phyloP scores from a whole-genome alignment of 1,140 invertebrate genomes.

The Cyclina sinensis region DNA sequence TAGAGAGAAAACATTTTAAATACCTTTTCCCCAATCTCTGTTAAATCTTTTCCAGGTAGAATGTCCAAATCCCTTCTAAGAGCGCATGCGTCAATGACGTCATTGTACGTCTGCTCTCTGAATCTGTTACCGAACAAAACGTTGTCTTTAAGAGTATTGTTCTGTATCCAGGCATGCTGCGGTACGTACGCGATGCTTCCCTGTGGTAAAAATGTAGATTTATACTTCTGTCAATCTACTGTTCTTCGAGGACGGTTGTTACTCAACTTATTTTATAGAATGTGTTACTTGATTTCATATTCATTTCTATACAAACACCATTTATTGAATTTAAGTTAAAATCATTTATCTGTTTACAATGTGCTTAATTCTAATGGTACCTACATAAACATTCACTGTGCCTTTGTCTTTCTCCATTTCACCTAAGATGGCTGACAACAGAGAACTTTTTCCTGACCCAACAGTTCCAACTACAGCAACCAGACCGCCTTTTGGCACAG shows the following conservation, averaged over 20 bases:
- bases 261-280: too few relatives aligned
- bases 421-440: slow-evolving; percentile 89
- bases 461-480: slow-evolving; percentile 89
- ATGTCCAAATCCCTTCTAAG: slow-evolving; percentile 91
- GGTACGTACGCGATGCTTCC: slow-evolving; percentile 90
- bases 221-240: too few relatives aligned
- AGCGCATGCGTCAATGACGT: slow-evolving; percentile 87
- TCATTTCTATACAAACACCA: too few relatives aligned
- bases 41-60: slow-evolving; percentile 90
- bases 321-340: too few relatives aligned
- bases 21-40: slow-evolving; percentile 86
- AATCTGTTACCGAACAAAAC: slow-evolving; percentile 90
- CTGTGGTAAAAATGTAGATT: slow-evolving; percentile 85
- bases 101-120: slow-evolving; percentile 86
- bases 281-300: too few relatives aligned
- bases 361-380: slow-evolving; percentile 8
- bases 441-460: slow-evolving; percentile 89
- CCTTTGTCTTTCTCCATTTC: slow-evolving; percentile 86
- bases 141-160: slow-evolving; percentile 93
- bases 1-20: too few relatives aligned
- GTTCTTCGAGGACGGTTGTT: too few relatives aligned
- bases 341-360: too few relatives aligned
- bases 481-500: slow-evolving; percentile 74
- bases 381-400: slow-evolving; percentile 76
- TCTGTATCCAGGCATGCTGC: slow-evolving; percentile 94